Evolutionary conservation across 2,113 vertebrate genomes (phyloP).

Genomic region (Nymphicus hollandicus): DNA sequence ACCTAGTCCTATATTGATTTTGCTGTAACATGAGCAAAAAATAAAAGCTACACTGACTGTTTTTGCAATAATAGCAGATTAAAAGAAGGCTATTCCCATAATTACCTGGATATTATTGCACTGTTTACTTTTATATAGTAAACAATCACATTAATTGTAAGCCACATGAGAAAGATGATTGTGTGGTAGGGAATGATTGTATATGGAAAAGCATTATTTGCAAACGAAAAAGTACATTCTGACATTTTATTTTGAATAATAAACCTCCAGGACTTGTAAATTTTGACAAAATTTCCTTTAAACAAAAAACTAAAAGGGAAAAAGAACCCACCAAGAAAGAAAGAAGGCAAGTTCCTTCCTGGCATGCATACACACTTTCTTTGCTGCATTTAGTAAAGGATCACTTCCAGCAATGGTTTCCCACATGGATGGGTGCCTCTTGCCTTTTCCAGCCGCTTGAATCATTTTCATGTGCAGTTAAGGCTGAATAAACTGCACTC

Average conservation of each 20-base stretch:
- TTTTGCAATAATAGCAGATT: background rate
- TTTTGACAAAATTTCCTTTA: background rate
- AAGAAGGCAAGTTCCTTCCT: background rate
- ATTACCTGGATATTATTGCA: background rate
- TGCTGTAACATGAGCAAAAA: background rate
- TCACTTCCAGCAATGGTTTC: background rate
- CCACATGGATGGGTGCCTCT: background rate
- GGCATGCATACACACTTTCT: background rate
- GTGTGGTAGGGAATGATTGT: background rate
- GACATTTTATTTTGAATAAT: background rate
- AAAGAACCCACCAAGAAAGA: no score
- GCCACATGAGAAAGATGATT: background rate
- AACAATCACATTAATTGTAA: background rate
- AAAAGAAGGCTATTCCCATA: background rate
- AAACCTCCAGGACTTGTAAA: background rate
- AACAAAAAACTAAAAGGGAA: background rate
- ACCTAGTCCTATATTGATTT: background rate
- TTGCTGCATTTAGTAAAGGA: background rate
- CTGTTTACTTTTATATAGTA: background rate
- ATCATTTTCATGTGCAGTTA: background rate
- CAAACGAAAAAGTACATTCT: background rate
- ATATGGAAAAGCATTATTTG: background rate
- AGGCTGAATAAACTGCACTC: background rate
- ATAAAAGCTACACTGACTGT: accelerated
- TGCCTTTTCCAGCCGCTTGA: background rate